Percentiles rank a stretch among this genome's conserved stretches.
phyloP scores from a whole-genome alignment of 2,797 vertebrate genomes.

The Aulostomus chinensis region DNA sequence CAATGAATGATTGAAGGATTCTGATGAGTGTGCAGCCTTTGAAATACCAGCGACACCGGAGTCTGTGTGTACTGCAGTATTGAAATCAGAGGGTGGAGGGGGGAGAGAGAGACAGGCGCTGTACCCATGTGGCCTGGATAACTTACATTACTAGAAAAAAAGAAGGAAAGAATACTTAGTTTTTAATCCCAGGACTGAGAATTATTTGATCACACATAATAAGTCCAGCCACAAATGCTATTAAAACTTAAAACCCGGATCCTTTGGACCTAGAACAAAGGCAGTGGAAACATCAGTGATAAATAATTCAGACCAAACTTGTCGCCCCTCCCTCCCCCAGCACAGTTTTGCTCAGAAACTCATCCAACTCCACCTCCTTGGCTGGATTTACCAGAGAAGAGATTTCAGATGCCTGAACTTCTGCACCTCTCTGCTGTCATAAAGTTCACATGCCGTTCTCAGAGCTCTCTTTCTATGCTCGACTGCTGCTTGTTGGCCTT shows the following conservation, averaged over 20 bases:
- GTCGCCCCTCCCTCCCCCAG: constrained; percentile 57
- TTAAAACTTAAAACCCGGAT: constrained; percentile 76
- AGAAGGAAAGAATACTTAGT: constrained; percentile 54
- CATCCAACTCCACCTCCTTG: constrained; percentile 53
- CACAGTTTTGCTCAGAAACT: constrained; percentile 64
- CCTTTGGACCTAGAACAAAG: constrained; percentile 81
- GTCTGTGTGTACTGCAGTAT: constrained; percentile 69
- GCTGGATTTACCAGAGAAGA: constrained; percentile 34
- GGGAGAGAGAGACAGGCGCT: constrained; percentile 46
- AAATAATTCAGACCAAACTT: constrained; percentile 81
- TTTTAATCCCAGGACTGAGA: constrained; percentile 69
- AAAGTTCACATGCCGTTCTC: constrained; percentile 20
- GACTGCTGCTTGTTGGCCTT: background rate
- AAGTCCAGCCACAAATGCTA: constrained; percentile 76
- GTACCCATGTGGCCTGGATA: constrained; percentile 64
- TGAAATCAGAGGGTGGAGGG: constrained; percentile 62
- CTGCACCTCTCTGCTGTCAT: constrained; percentile 21
- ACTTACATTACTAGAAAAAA: constrained; percentile 60
- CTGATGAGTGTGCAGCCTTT: constrained; percentile 48
- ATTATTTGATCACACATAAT: constrained; percentile 81
- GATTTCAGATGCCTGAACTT: constrained; percentile 30
- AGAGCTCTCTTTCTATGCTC: background rate
- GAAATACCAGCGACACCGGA: constrained; percentile 59
- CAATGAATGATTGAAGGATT: constrained; percentile 65
- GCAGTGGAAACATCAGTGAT: constrained; percentile 73